Evolutionary conservation across 2,888 invertebrate genomes (phyloP).

Genomic region (Dynastes hyllus): DNA sequence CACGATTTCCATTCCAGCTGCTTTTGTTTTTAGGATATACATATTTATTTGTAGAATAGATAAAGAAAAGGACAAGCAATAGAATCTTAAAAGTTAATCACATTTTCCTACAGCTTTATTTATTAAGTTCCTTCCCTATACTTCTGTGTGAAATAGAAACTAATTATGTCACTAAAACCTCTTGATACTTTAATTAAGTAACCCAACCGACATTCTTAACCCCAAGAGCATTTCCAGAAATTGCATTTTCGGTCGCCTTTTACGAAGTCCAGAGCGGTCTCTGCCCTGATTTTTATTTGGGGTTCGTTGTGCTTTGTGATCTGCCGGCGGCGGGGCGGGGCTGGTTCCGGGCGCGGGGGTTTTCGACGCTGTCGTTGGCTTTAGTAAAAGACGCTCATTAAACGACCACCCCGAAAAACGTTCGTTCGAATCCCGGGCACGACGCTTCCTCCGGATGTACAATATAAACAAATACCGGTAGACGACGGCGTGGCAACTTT

Average conservation of each 20-base stretch:
- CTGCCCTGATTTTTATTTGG: too few species aligned
- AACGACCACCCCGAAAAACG: slow-evolving; percentile 52
- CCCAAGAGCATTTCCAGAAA: neutral
- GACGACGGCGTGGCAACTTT: slow-evolving; percentile 1
- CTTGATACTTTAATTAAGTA: slow-evolving; percentile 2
- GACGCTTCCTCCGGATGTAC: slow-evolving; percentile 22
- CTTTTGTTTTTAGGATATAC: too few species aligned
- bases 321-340: slow-evolving; percentile 14
- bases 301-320: slow-evolving; percentile 30
- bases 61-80: neutral
- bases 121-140: too few species aligned
- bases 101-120: too few species aligned
- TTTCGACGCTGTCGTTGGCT: slow-evolving; percentile 50
- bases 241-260: neutral
- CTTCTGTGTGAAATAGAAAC: neutral
- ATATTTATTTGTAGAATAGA: too few species aligned
- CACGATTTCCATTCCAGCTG: too few species aligned
- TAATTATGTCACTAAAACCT: neutral
- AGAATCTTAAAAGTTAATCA: neutral
- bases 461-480: slow-evolving; percentile 32
- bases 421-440: slow-evolving; percentile 41
- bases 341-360: too few species aligned
- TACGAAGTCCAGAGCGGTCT: too few species aligned
- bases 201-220: neutral
- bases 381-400: slow-evolving; percentile 56